Base-by-base conservation (phyloP, 2,113 vertebrate genomes). In the Nibea albiflora region DNA sequence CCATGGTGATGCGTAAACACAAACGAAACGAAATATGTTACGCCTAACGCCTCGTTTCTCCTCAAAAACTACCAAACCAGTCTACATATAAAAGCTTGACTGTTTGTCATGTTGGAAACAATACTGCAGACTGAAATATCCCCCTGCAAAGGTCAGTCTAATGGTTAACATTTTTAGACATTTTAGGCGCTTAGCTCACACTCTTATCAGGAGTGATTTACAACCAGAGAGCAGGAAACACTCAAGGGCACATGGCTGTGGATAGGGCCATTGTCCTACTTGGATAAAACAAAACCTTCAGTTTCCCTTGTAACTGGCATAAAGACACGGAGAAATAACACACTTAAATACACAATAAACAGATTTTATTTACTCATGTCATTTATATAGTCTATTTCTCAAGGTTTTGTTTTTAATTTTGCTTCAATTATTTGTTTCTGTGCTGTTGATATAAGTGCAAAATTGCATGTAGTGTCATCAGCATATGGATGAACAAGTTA, bases 91-190 rank as follows among this genome's bases (percentile, higher is more conserved):
- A 79, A 76, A 72, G 52, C 50, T 50, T 61, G 42, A 73, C 42
- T 71, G 35, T 39, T 39, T 39, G 35, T 8, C 35, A 35, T 35
- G 31, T 35, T 35, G 31, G 6, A 39, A 39, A 39, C 35, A 39
- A 39, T 39, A 39, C 35, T 39, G 35, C 35, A 85, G 71, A 69
- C 10, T 66, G 62, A 52, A 70, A 16, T 80, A 68, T 53, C 56
- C 61, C 57, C 47, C 62, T 50, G 31, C 71, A 79, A 89, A 88
- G 85, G 85, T 89, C 83, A 69, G 77, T 62, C 7, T 85, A 85
- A 82, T 87, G 84, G 76, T 88, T 81, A 85, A 85, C 76, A 86
- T 73, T 86, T 77, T 69, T 28, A 60, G 69, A 22, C 4, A 8
- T 83, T 87, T 86, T 57, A 49, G 78, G 46, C 39, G 60, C 58